phyloP scores from a whole-genome alignment of 2,797 vertebrate genomes.

The Semaprochilodus insignis region DNA sequence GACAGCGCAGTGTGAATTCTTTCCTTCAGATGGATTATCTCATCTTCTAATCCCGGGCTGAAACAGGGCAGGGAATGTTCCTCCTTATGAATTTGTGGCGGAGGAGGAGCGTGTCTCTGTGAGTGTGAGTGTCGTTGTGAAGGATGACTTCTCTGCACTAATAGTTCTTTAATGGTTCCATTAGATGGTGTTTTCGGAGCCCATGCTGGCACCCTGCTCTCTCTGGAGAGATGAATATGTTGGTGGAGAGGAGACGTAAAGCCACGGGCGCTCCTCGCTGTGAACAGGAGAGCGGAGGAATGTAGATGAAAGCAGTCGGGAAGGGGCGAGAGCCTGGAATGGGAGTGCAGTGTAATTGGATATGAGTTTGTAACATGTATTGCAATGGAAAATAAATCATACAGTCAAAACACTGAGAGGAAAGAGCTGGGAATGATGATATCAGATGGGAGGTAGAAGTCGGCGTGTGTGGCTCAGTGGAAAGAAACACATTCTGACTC shows the following conservation, averaged over 20 bases:
- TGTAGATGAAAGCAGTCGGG: neutral
- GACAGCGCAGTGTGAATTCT: slow-evolving; percentile 3
- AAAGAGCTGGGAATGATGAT: neutral
- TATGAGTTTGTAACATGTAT: neutral
- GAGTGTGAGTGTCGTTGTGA: slow-evolving; percentile 55
- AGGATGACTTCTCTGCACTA: slow-evolving; percentile 66
- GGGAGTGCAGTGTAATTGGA: neutral
- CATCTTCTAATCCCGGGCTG: slow-evolving; percentile 5
- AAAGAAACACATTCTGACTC: neutral
- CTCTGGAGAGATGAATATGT: slow-evolving; percentile 56
- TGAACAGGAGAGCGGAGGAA: neutral
- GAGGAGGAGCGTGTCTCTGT: slow-evolving; percentile 26
- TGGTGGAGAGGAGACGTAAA: slow-evolving; percentile 8
- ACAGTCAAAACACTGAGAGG: neutral
- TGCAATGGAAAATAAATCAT: neutral
- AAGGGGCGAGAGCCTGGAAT: neutral
- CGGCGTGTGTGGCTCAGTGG: neutral
- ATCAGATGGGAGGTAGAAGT: neutral
- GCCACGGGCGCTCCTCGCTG: neutral
- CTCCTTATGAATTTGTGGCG: slow-evolving; percentile 46
- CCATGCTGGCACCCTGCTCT: slow-evolving; percentile 57
- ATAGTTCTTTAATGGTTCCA: slow-evolving; percentile 73
- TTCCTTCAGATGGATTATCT: slow-evolving; percentile 29
- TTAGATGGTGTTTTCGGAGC: slow-evolving; percentile 67
- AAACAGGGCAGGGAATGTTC: slow-evolving; percentile 21